Conservation (phyloP, 2,888 invertebrate genomes). For the Cephus pulcher region DNA sequence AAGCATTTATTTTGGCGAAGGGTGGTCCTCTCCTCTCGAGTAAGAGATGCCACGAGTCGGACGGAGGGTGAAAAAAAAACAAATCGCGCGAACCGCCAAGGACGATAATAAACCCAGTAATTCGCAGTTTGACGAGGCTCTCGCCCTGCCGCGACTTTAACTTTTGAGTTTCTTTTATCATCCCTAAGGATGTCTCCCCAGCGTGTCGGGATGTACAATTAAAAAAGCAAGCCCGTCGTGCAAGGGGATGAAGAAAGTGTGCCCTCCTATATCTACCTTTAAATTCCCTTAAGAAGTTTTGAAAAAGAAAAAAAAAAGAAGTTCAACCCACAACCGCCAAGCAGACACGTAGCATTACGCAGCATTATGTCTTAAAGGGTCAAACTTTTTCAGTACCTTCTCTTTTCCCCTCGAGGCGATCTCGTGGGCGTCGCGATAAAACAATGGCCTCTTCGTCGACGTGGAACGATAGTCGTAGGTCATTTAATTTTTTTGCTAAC, state of each 20-base stretch:
- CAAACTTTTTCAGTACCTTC: neutral
- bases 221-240: slow-evolving; percentile 48
- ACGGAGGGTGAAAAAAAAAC: neutral
- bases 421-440: neutral
- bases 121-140: slow-evolving; percentile 61
- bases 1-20: neutral
- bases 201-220: slow-evolving; percentile 54
- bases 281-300: neutral
- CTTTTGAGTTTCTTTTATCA: slow-evolving; percentile 39
- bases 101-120: slow-evolving; percentile 63
- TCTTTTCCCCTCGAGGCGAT: neutral
- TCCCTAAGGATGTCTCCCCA: slow-evolving; percentile 51
- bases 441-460: neutral
- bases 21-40: slow-evolving; percentile 5
- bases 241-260: slow-evolving; percentile 9
- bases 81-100: slow-evolving; percentile 29
- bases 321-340: neutral
- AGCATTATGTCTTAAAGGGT: neutral
- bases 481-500: neutral
- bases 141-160: slow-evolving; percentile 37
- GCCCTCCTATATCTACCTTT: neutral
- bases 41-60: slow-evolving; percentile 16
- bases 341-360: neutral
- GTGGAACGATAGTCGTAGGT: neutral
- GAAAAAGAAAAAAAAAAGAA: neutral